phyloP scores from a whole-genome alignment of 2,113 vertebrate species.

The Neotragus pygmaeus region DNA sequence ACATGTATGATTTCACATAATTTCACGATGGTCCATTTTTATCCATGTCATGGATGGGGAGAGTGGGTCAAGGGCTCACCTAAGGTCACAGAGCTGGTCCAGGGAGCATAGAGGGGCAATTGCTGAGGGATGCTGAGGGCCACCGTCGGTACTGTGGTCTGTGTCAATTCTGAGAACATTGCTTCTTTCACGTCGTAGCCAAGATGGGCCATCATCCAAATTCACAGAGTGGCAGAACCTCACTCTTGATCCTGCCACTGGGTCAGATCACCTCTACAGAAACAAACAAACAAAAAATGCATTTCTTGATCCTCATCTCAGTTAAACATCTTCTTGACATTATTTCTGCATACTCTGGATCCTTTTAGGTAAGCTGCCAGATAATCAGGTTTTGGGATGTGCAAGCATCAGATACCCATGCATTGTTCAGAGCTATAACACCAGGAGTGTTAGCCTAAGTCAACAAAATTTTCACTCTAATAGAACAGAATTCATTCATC shows the following conservation, averaged over 20 bases:
- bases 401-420: neutral
- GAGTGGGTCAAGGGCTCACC: accelerated
- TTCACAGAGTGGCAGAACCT: neutral
- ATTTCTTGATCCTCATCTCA: neutral
- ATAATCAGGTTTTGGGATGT: neutral
- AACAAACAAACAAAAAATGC: neutral
- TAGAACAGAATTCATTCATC: neutral
- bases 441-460: neutral
- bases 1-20: neutral
- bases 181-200: neutral
- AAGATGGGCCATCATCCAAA: neutral
- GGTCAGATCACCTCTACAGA: neutral
- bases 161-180: neutral
- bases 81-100: neutral
- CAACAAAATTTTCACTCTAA: neutral
- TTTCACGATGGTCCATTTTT: neutral
- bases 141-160: accelerated
- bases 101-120: neutral
- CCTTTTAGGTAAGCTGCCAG: neutral
- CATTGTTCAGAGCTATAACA: neutral
- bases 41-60: neutral
- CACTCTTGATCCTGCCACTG: neutral
- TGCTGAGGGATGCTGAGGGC: too few relatives aligned
- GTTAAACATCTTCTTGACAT: neutral
- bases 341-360: neutral